Evolutionary conservation across 2,797 vertebrate species (phyloP).

Genomic region (Balearica regulorum): DNA sequence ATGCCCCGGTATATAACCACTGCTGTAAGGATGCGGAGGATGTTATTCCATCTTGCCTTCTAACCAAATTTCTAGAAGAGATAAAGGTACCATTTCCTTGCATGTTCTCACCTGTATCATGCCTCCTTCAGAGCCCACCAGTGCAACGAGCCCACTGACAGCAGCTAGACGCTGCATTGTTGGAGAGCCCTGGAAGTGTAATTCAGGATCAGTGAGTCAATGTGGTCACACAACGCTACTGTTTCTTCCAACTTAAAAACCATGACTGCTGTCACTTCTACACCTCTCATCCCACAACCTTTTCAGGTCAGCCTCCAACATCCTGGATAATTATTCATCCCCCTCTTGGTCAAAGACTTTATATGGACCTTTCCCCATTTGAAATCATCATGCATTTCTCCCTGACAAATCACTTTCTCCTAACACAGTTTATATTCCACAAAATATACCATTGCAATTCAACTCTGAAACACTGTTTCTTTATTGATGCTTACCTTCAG

Average conservation of each 20-base stretch:
- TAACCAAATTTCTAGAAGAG: background rate
- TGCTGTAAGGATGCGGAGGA: background rate
- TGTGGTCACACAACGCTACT: background rate
- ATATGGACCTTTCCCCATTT: background rate
- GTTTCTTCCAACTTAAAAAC: background rate
- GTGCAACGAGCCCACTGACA: conserved; percentile 85
- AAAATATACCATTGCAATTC: background rate
- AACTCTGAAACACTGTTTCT: background rate
- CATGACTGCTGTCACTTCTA: background rate
- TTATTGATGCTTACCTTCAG: background rate
- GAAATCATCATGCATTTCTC: background rate
- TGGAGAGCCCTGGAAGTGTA: conserved; percentile 83
- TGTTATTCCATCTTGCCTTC: background rate
- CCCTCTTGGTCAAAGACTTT: background rate
- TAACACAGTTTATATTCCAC: background rate
- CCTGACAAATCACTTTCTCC: background rate
- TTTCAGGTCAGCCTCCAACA: background rate
- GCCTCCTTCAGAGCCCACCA: conserved; percentile 89
- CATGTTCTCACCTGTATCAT: conserved; percentile 83
- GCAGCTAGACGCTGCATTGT: conserved; percentile 96
- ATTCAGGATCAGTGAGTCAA: background rate
- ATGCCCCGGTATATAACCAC: background rate
- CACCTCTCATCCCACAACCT: background rate
- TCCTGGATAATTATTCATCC: background rate
- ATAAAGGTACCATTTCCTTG: background rate